phyloP scores from a whole-genome alignment of 2,888 invertebrate species.

The Odontothrips loti region DNA sequence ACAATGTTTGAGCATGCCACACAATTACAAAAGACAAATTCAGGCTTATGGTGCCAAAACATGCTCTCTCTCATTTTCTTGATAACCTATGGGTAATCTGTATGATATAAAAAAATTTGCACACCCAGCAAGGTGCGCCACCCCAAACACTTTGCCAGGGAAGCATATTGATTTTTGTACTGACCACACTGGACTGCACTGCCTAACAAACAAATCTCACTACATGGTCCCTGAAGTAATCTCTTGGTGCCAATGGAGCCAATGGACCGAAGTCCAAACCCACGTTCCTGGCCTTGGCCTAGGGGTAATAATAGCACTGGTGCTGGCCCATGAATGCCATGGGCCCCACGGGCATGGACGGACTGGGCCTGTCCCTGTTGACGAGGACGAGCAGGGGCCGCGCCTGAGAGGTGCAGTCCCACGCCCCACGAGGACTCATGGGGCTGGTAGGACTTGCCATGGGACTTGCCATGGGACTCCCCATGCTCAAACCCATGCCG shows the following conservation, averaged over 20 bases:
- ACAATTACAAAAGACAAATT: no score
- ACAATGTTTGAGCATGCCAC: no score
- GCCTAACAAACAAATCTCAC: background rate
- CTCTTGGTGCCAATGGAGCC: no score
- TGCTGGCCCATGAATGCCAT: background rate
- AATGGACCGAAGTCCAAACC: no score
- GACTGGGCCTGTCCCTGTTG: background rate
- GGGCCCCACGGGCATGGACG: background rate
- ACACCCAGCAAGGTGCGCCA: no score
- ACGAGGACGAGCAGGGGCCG: constrained; percentile 8
- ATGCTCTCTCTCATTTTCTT: no score
- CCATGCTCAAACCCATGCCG: background rate
- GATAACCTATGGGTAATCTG: no score
- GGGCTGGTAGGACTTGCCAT: background rate
- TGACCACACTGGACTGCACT: no score
- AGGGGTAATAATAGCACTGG: background rate
- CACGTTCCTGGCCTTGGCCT: background rate
- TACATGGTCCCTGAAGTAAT: background rate
- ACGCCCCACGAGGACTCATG: background rate
- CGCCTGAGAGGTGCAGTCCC: constrained; percentile 10
- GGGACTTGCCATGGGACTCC: no score
- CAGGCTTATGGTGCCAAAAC: no score
- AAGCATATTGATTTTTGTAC: background rate
- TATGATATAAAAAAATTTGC: no score
- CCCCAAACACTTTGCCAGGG: background rate